Evolutionary conservation across 2,113 vertebrate species (phyloP).

Genomic region (Chlamydotis undulata): DNA sequence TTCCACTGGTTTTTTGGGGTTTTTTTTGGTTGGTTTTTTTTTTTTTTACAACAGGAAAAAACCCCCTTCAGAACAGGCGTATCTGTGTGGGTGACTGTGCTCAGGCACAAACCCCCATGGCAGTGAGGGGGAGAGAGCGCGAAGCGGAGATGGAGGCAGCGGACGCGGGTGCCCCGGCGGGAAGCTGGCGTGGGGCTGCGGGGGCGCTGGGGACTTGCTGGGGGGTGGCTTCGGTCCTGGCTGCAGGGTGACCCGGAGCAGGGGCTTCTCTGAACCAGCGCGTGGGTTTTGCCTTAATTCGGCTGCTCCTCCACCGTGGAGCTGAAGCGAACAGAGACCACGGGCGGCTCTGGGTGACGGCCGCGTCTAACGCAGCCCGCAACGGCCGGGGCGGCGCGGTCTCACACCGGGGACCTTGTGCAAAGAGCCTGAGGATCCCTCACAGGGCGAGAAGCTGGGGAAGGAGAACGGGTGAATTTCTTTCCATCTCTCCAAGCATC

Average conservation of each 20-base stretch:
- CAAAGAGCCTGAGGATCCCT: conserved; percentile 25
- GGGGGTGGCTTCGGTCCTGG: not conserved
- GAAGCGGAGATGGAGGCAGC: not conserved
- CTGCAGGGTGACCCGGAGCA: accelerated
- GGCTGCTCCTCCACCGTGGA: not conserved
- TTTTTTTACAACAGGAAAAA: not conserved
- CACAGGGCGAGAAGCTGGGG: not conserved
- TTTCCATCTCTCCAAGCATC: conserved; percentile 55
- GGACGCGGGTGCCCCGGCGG: not conserved
- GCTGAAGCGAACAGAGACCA: not conserved
- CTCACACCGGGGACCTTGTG: not conserved
- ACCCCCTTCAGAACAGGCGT: not conserved
- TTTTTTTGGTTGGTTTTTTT: not conserved
- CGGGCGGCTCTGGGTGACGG: not conserved
- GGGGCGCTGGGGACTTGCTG: not conserved
- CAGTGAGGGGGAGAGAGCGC: conserved; percentile 48
- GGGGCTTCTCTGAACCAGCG: no score
- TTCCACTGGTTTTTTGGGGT: not conserved
- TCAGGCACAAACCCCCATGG: conserved; percentile 19
- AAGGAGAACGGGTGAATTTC: not conserved
- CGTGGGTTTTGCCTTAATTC: accelerated
- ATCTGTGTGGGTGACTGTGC: conserved; percentile 22
- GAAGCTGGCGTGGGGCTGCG: not conserved
- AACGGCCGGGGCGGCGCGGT: not conserved
- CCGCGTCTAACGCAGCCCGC: accelerated